Percentiles rank a stretch among this genome's conserved stretches.
These are phyloP conservation scores for Graptemys geographica DNA, from an alignment of 2,797 vertebrate genomes.

Conservation along the genomic window DNA sequence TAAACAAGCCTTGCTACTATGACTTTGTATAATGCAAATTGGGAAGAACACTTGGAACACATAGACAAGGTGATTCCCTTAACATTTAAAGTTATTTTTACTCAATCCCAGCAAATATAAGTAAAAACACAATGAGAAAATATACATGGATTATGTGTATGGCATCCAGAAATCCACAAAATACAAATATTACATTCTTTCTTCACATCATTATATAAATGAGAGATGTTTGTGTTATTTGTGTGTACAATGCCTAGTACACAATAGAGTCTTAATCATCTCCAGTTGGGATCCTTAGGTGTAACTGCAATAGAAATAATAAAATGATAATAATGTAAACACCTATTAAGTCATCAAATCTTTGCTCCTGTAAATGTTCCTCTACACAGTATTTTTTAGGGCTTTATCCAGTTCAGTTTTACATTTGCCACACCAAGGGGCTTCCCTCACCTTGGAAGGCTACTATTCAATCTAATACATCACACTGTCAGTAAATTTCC, in stretches of 20 bases:
- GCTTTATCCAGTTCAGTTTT: background rate
- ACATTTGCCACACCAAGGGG: rapidly evolving
- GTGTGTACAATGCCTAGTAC: background rate
- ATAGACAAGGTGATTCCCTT: background rate
- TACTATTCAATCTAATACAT: background rate
- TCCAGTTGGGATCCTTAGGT: background rate
- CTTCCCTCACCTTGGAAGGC: background rate
- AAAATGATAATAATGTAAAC: background rate
- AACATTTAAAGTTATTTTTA: background rate
- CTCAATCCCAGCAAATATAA: background rate
- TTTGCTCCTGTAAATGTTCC: background rate
- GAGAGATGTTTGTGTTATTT: background rate
- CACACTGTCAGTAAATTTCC: background rate
- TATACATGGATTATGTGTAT: background rate
- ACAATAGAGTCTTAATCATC: background rate
- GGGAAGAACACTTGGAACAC: background rate
- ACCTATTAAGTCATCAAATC: background rate
- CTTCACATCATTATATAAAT: background rate
- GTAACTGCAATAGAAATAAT: background rate
- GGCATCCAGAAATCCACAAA: background rate
- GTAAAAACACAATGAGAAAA: background rate
- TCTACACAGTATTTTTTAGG: background rate
- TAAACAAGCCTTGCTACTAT: background rate
- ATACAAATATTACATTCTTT: background rate
- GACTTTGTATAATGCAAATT: background rate